These are phyloP conservation scores for Telmatochromis sp. DNA, from an alignment of 2,113 vertebrate species.

Conservation along the genomic window DNA sequence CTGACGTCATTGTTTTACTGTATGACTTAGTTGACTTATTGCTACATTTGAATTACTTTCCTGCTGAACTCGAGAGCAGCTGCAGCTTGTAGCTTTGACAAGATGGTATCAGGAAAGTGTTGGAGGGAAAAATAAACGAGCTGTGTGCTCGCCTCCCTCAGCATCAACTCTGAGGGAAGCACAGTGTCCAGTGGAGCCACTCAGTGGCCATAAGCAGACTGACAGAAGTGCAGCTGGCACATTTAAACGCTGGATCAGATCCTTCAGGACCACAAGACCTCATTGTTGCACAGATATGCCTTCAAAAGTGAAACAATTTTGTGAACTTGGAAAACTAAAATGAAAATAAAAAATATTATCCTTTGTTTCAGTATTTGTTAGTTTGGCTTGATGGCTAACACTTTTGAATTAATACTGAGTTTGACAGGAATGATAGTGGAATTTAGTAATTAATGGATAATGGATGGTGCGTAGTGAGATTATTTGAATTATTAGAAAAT, in stretches of 20 bases:
- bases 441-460: not conserved
- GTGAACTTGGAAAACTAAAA: not conserved
- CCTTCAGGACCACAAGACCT: not conserved
- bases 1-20: not conserved
- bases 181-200: not conserved
- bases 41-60: not conserved
- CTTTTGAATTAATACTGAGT: not conserved
- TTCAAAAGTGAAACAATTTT: not conserved
- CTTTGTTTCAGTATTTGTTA: not conserved
- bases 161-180: not conserved
- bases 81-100: not conserved
- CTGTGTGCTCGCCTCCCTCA: not conserved
- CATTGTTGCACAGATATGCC: not conserved
- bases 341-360: not conserved
- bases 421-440: not conserved
- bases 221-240: not conserved
- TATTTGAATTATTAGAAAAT: not conserved
- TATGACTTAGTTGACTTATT: not conserved
- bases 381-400: not conserved
- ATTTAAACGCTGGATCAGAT: not conserved
- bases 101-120: not conserved
- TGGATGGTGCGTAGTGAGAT: not conserved
- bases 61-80: not conserved
- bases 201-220: not conserved
- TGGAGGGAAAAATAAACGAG: not conserved